Percentiles rank a stretch among this genome's conserved stretches.
These are phyloP conservation scores for Muraenolepis orangiensis DNA, from an alignment of 2,797 vertebrate genomes.

Conservation along the genomic window DNA sequence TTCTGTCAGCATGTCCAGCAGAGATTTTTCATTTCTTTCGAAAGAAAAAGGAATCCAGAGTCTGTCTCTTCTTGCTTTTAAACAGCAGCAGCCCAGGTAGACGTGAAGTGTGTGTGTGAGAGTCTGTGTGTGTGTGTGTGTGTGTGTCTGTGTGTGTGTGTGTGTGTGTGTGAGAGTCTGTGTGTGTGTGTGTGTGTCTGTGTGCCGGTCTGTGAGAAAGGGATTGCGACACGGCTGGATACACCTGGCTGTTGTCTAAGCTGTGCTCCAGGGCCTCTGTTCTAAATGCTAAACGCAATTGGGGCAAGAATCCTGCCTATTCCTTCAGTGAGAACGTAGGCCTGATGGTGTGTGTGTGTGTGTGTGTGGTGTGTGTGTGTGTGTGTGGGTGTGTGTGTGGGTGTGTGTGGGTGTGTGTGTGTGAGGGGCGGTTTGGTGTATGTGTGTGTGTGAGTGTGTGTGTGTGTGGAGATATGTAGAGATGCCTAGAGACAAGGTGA, in stretches of 20 bases:
- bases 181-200: not conserved
- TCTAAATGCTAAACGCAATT: conserved; percentile 56
- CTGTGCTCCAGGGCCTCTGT: conserved; percentile 52
- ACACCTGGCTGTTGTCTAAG: conserved; percentile 39
- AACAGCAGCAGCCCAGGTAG: conserved; percentile 18
- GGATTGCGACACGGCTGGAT: conserved; percentile 46
- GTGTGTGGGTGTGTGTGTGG: not conserved
- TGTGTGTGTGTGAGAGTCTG: not conserved
- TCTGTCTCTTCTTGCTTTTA: not conserved
- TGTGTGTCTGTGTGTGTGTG: too few species aligned
- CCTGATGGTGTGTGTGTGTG: not conserved
- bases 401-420: too few species aligned
- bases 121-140: too few species aligned
- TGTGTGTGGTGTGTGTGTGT: not conserved
- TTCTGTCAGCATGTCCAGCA: conserved; percentile 6
- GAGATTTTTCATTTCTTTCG: conserved; percentile 1
- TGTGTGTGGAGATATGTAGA: conserved; percentile 15
- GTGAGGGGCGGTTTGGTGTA: not conserved
- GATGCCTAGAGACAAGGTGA: conserved; percentile 43
- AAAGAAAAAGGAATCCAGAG: not conserved
- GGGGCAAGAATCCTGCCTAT: conserved; percentile 30
- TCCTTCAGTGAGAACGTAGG: conserved; percentile 21
- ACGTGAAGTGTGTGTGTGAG: conserved; percentile 5
- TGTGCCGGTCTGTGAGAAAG: conserved; percentile 40
- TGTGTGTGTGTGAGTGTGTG: not conserved